Evolutionary conservation across 2,797 vertebrate genomes (phyloP).

Genomic region (Dicrostonyx torquatus): DNA sequence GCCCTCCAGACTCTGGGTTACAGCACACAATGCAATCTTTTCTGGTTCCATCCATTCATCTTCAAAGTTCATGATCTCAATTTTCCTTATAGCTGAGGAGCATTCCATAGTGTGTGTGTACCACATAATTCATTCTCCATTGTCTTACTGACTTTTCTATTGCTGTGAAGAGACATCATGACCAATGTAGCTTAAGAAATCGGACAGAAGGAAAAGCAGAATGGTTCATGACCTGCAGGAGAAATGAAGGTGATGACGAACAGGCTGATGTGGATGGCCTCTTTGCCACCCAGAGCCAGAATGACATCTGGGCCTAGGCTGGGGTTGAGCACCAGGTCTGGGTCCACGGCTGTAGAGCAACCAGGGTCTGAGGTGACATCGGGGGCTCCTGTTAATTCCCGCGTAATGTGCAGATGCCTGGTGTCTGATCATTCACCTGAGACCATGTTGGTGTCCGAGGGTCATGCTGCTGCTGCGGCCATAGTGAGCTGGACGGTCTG

Average conservation of each 20-base stretch:
- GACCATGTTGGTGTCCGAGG: too few species aligned
- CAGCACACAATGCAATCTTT: not conserved
- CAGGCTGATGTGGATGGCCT: not conserved
- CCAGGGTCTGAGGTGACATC: too few species aligned
- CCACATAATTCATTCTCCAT: not conserved
- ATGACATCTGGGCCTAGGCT: not conserved
- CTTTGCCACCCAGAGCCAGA: not conserved
- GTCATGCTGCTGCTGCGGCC: too few species aligned
- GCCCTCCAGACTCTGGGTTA: not conserved
- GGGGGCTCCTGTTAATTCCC: too few species aligned
- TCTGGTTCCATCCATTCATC: not conserved
- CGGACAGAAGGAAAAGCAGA: not conserved
- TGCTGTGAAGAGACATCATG: not conserved
- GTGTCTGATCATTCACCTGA: too few species aligned
- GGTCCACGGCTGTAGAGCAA: too few species aligned
- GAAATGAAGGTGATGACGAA: too few species aligned
- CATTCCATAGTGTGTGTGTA: not conserved
- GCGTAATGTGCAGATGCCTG: too few species aligned
- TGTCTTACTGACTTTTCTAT: not conserved
- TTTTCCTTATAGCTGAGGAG: not conserved
- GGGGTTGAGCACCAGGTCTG: too few species aligned
- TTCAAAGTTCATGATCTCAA: not conserved
- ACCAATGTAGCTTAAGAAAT: not conserved
- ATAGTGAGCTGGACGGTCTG: not conserved
- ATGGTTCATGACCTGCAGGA: too few species aligned